Evolutionary conservation across 2,797 vertebrate genomes (phyloP), one percentile per base, ranked within the genome.

Genomic region (Caiman crocodilus): DNA sequence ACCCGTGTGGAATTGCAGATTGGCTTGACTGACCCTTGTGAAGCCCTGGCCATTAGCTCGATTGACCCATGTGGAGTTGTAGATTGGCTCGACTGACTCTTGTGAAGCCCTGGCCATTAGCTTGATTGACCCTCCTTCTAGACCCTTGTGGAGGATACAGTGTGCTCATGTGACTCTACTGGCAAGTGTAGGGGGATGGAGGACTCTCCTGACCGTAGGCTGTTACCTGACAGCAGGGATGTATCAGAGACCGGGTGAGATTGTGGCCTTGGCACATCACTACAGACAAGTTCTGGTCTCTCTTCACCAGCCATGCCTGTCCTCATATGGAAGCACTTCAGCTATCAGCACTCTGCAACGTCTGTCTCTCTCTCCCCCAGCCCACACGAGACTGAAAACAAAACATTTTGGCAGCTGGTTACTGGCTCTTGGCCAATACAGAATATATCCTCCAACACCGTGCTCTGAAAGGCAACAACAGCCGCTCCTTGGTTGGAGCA

Each of bases 241-340:
- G 16, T 35, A 25, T 73, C 35, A 50, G 35, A 50, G 32, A 42
- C 32, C 14, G 7, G 26, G 35, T 14, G 23, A 73, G 26, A 11
- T 21, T 15, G 32, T 4, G n/a, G 4, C 57, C 56, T 69, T 0
- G 0, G 69, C 79, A 60, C 76, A 35, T 21, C 35, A 25, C 14
- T 14, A 61, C 50, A 83, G 76, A 82, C 16, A 69, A 21, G 21
- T 28, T 88, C 71, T 60, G 55, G 12, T 84, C 10, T 65, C 28
- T 42, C 55, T 74, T 60, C 78, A 58, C 59, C 84, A 73, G 59
- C 73, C 18, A 56, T 89, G 6, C 20, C 42, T 15, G 2, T 87
- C 23, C 74, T 80, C 14, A 11, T 12, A 35, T 25, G 21, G 78
- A 63, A 91, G 20, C 23, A 25, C 26, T 82, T 1, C 2, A 58